phyloP scores from a whole-genome alignment of 1,140 invertebrate species.

The Nasonia giraulti region DNA sequence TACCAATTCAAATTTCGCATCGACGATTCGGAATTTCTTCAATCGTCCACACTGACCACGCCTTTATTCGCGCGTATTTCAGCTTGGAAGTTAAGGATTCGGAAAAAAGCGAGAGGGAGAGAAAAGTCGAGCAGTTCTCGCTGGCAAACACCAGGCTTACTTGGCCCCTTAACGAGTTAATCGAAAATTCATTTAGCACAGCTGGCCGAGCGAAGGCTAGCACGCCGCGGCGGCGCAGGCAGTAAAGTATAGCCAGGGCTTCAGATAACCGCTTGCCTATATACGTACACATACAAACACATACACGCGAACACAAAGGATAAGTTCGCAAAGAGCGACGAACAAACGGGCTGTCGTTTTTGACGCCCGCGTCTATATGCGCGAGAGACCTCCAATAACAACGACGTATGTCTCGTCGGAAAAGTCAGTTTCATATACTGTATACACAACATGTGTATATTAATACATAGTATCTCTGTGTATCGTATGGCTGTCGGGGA shows the following conservation, averaged over 20 bases:
- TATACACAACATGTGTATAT: not conserved
- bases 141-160: not conserved
- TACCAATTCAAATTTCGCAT: too few species aligned
- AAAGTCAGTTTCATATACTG: not conserved
- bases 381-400: not conserved
- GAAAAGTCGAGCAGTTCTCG: not conserved
- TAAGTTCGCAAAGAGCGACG: not conserved
- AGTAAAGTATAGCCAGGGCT: not conserved
- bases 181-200: constrained; percentile 33
- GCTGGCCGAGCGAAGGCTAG: not conserved
- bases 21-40: too few species aligned
- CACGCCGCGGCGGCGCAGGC: not conserved
- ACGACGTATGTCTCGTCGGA: not conserved
- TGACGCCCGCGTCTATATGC: not conserved
- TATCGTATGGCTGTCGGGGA: not conserved
- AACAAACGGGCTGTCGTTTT: not conserved
- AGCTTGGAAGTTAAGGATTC: too few species aligned
- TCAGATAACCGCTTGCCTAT: not conserved
- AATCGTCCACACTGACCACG: too few species aligned
- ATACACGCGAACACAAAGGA: not conserved
- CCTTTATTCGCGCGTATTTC: too few species aligned
- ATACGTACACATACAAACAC: not conserved
- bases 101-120: not conserved
- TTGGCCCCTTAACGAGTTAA: constrained; percentile 3
- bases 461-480: not conserved